phyloP scores from a whole-genome alignment of 2,888 invertebrate genomes.

The Cerastoderma edule region DNA sequence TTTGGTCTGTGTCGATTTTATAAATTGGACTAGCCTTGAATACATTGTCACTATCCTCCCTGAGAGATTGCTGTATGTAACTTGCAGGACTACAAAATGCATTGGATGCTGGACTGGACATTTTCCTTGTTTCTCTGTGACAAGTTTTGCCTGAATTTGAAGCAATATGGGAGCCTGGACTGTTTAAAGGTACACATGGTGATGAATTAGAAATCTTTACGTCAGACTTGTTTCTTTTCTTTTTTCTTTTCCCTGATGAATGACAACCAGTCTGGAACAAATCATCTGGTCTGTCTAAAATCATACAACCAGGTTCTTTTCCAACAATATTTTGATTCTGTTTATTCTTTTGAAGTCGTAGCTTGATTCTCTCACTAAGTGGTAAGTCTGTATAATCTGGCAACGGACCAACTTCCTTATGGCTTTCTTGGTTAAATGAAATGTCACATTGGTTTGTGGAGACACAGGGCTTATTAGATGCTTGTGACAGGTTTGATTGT shows the following conservation, averaged over 20 bases:
- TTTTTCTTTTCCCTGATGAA: constrained; percentile 6
- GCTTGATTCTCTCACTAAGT: constrained; percentile 53
- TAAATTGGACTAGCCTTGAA: constrained; percentile 38
- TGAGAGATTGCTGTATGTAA: constrained; percentile 36
- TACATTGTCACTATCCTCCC: constrained; percentile 26
- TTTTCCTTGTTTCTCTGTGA: constrained; percentile 26
- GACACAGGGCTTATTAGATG: background rate
- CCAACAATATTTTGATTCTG: constrained; percentile 4
- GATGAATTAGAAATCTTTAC: no score
- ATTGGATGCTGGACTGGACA: constrained; percentile 45
- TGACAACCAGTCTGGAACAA: background rate
- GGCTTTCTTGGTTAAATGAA: background rate
- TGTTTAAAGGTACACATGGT: no score
- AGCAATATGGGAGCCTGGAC: background rate
- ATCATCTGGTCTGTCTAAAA: background rate
- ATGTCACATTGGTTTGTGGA: background rate
- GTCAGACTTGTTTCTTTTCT: constrained; percentile 13
- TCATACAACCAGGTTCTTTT: background rate
- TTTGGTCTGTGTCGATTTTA: background rate
- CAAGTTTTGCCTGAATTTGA: no score
- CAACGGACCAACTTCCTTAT: background rate
- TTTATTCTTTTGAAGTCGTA: constrained; percentile 34
- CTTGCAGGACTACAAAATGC: constrained; percentile 45
- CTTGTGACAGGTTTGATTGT: constrained; percentile 16
- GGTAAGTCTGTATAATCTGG: constrained; percentile 39